A percentile compares a stretch with the other conserved stretches of the same genome.
phyloP scores from a whole-genome alignment of 2,113 vertebrate genomes.

The Leptobrachium leishanense region DNA sequence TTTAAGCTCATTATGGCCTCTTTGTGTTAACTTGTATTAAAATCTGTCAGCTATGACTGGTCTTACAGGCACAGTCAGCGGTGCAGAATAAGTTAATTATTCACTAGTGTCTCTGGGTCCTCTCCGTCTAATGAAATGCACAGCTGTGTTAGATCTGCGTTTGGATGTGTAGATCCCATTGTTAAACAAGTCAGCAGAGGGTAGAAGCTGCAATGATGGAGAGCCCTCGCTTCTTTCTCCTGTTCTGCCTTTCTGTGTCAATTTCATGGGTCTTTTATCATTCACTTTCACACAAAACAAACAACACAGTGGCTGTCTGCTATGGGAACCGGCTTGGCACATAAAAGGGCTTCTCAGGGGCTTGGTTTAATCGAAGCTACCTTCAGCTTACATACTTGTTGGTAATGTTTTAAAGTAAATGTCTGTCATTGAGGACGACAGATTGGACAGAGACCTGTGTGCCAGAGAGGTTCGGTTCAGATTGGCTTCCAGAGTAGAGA shows the following conservation, averaged over 20 bases:
- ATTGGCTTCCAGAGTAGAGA: too few species aligned
- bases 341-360: slow-evolving; percentile 75
- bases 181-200: slow-evolving; percentile 86
- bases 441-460: too few species aligned
- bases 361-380: slow-evolving; percentile 75
- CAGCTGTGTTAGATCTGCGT: slow-evolving; percentile 91
- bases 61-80: slow-evolving; percentile 90
- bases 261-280: slow-evolving; percentile 99
- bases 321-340: slow-evolving; percentile 83
- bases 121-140: slow-evolving; percentile 85
- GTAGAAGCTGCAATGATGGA: slow-evolving; percentile 91
- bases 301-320: slow-evolving; percentile 96
- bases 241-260: slow-evolving; percentile 96
- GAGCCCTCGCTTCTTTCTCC: slow-evolving; percentile 90
- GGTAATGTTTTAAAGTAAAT: slow-evolving; percentile 40
- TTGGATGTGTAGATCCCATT: slow-evolving; percentile 85
- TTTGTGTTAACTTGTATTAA: slow-evolving; percentile 81
- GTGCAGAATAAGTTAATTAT: slow-evolving; percentile 99
- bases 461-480: too few species aligned
- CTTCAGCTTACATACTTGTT: slow-evolving; percentile 74
- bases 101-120: slow-evolving; percentile 88
- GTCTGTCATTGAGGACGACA: background rate
- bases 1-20: slow-evolving; percentile 80
- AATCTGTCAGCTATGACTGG: slow-evolving; percentile 84
- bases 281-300: slow-evolving; percentile 99